Evolutionary conservation across 30 jellyfish, hydroid and myxozoan species (phyloP).

Genomic region (Turritopsis rubra): DNA sequence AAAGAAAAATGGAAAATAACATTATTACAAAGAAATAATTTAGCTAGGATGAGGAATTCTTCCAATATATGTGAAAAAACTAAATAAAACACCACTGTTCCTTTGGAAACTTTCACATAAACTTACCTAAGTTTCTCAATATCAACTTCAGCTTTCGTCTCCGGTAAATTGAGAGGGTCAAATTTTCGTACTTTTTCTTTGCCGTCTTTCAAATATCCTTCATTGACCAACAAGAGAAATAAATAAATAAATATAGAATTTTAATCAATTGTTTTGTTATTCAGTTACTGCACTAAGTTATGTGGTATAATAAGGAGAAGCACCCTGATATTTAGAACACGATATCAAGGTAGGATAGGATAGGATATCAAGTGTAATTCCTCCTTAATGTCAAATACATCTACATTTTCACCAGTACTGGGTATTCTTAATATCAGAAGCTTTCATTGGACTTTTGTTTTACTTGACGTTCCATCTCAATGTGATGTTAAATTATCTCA

Average conservation of each 20-base stretch:
- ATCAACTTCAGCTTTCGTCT: constrained; percentile 83
- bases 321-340: no score
- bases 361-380: no score
- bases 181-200: constrained; percentile 58
- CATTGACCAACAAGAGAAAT: neutral
- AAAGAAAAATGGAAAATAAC: neutral
- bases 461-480: no score
- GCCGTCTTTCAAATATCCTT: constrained; percentile 78
- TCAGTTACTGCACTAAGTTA: neutral
- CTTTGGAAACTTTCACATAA: neutral
- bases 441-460: no score
- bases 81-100: neutral
- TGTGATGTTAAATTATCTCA: no score
- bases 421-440: no score
- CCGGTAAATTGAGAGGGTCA: constrained; percentile 77
- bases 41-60: neutral
- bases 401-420: no score
- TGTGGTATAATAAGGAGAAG: neutral
- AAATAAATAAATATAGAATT: neutral
- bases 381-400: no score
- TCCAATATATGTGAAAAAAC: no score
- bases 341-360: no score
- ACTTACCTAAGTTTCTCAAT: constrained; percentile 87
- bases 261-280: no score
- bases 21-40: neutral